These are phyloP conservation scores for Liodrosophila aerea DNA, from an alignment of 2,888 invertebrate species.

Conservation along the genomic window DNA sequence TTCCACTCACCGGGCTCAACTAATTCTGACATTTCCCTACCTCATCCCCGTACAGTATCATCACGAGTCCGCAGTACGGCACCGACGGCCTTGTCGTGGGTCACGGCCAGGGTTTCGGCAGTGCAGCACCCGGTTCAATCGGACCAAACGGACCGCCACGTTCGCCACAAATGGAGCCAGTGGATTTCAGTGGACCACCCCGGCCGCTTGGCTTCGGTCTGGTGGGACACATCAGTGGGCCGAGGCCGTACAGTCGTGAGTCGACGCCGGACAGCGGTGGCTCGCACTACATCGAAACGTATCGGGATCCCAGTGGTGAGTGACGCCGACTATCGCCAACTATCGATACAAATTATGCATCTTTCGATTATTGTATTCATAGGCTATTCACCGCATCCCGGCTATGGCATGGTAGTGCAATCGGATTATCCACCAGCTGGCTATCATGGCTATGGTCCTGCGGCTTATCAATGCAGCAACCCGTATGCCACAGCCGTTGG, in stretches of 20 bases:
- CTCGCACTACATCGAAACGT: slow-evolving; percentile 94
- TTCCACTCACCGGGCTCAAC: no score
- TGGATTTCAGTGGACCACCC: slow-evolving; percentile 87
- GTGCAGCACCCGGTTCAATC: slow-evolving; percentile 75
- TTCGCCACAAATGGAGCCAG: slow-evolving; percentile 88
- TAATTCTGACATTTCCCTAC: neutral
- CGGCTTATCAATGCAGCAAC: slow-evolving; percentile 84
- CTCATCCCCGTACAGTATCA: slow-evolving; percentile 63
- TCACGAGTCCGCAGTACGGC: slow-evolving; percentile 85
- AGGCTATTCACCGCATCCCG: slow-evolving; percentile 94
- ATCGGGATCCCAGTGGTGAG: slow-evolving; percentile 92
- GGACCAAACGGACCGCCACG: slow-evolving; percentile 83
- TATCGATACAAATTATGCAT: neutral
- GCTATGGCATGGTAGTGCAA: slow-evolving; percentile 90
- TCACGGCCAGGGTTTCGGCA: slow-evolving; percentile 84
- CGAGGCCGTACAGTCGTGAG: slow-evolving; percentile 90
- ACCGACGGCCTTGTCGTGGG: slow-evolving; percentile 81
- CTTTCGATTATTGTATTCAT: no score
- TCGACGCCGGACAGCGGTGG: slow-evolving; percentile 95
- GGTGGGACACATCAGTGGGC: slow-evolving; percentile 85
- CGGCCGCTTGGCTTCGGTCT: slow-evolving; percentile 85
- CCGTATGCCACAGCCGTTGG: slow-evolving; percentile 83
- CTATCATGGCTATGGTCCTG: slow-evolving; percentile 87
- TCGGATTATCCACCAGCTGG: slow-evolving; percentile 91
- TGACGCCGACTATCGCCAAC: no score